A percentile compares a stretch with the other conserved stretches of the same genome.
Evolutionary conservation across 1,140 invertebrate species (phyloP).

Genomic region (Bombus turneri): DNA sequence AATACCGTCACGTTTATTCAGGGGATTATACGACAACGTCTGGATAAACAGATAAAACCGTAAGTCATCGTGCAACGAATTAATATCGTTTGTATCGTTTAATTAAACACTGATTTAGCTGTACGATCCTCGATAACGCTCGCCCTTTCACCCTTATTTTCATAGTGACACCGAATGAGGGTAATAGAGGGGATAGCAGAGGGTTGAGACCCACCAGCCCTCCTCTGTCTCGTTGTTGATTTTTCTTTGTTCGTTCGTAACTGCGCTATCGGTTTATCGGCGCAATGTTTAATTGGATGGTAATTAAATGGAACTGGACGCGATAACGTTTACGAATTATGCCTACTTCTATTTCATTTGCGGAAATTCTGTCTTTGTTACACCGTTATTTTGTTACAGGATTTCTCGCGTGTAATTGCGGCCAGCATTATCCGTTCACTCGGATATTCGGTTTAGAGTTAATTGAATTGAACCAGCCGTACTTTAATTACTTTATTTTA

Average conservation of each 20-base stretch:
- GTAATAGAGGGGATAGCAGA: neutral
- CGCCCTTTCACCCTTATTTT: neutral
- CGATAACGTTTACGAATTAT: slow-evolving; percentile 17
- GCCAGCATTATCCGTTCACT: neutral
- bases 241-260: slow-evolving; percentile 10
- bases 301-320: slow-evolving; percentile 10
- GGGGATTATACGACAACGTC: neutral
- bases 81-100: slow-evolving; percentile 5
- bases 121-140: neutral
- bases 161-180: neutral
- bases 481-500: neutral
- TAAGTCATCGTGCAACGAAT: slow-evolving; percentile 13
- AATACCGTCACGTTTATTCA: neutral
- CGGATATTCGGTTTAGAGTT: neutral
- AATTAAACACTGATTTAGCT: slow-evolving; percentile 9
- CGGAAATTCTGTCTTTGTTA: neutral
- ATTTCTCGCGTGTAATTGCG: neutral
- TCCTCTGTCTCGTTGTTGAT: neutral
- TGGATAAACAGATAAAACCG: slow-evolving; percentile 1
- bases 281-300: slow-evolving; percentile 18
- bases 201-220: neutral
- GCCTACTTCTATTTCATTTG: slow-evolving; percentile 15
- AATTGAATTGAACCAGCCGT: slow-evolving; percentile 5
- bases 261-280: neutral
- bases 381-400: neutral